Evolutionary conservation across 1,140 invertebrate species (phyloP).

Genomic region (Drosophila pachea): DNA sequence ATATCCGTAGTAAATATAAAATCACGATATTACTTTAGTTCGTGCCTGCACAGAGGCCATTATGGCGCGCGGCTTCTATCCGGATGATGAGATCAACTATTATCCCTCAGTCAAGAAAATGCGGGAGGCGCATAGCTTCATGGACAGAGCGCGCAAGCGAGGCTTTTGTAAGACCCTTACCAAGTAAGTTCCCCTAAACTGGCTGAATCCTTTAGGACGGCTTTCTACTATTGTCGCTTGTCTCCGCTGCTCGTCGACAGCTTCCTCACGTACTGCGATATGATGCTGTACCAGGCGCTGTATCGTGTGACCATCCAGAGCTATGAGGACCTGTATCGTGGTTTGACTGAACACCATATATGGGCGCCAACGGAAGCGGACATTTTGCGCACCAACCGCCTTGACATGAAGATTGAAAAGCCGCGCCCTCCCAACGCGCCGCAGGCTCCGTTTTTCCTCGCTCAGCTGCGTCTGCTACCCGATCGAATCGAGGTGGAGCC

Average conservation of each 20-base stretch:
- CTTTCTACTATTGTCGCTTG: not conserved
- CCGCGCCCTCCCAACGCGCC: slow-evolving; percentile 53
- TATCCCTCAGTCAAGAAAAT: slow-evolving; percentile 80
- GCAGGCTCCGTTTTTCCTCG: slow-evolving; percentile 72
- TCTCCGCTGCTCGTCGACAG: slow-evolving; percentile 19
- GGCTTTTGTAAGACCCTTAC: slow-evolving; percentile 86
- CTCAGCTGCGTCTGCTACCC: slow-evolving; percentile 64
- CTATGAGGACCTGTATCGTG: slow-evolving; percentile 50
- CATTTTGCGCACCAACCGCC: slow-evolving; percentile 34
- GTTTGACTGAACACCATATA: slow-evolving; percentile 57
- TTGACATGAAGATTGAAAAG: slow-evolving; percentile 52
- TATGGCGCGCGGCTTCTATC: slow-evolving; percentile 85
- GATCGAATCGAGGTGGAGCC: slow-evolving; percentile 79
- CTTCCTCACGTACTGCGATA: slow-evolving; percentile 62
- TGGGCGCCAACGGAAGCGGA: slow-evolving; percentile 55
- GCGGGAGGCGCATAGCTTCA: slow-evolving; percentile 87
- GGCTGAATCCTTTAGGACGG: too few relatives aligned
- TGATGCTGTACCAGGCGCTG: slow-evolving; percentile 65
- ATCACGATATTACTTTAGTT: slow-evolving; percentile 46
- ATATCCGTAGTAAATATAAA: not conserved
- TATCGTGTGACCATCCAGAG: slow-evolving; percentile 61
- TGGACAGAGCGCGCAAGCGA: slow-evolving; percentile 89
- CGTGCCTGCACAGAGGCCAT: slow-evolving; percentile 86
- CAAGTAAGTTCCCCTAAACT: slow-evolving; percentile 80
- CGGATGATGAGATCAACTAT: slow-evolving; percentile 83